These are phyloP conservation scores for Novumbra hubbsi DNA, from an alignment of 2,797 vertebrate species.

Conservation along the genomic window DNA sequence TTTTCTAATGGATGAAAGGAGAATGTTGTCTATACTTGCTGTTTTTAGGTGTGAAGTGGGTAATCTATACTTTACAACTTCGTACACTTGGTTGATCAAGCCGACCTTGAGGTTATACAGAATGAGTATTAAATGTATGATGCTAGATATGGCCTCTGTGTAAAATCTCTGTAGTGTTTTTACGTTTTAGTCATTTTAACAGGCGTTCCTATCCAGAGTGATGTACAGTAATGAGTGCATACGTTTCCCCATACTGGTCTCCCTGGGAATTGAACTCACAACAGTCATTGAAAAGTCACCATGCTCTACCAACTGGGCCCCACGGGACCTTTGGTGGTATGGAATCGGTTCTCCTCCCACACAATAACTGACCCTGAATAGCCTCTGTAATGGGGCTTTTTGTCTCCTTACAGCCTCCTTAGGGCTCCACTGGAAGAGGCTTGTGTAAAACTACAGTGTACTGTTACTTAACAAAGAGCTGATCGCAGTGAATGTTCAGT, in stretches of 20 bases:
- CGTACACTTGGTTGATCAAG: slow-evolving; percentile 52
- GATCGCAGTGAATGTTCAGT: slow-evolving; percentile 47
- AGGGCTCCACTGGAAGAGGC: slow-evolving; percentile 39
- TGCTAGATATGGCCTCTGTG: slow-evolving; percentile 37
- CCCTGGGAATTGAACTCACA: too few species aligned
- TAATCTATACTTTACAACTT: slow-evolving; percentile 57
- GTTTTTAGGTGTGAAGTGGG: slow-evolving; percentile 59
- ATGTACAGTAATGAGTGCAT: too few species aligned
- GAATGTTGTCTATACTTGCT: slow-evolving; percentile 75
- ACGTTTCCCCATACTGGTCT: too few species aligned
- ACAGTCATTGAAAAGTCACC: too few species aligned
- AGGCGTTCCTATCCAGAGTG: too few species aligned
- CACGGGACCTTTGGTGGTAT: slow-evolving; percentile 31
- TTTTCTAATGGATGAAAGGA: slow-evolving; percentile 83
- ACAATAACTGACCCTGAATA: slow-evolving; percentile 30
- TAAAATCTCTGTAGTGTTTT: slow-evolving; percentile 32
- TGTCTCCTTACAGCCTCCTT: slow-evolving; percentile 43
- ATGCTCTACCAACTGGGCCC: too few species aligned
- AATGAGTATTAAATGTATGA: slow-evolving; percentile 54
- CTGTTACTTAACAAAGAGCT: slow-evolving; percentile 38
- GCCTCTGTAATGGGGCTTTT: slow-evolving; percentile 14
- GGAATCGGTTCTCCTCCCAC: slow-evolving; percentile 26
- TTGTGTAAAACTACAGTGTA: slow-evolving; percentile 35
- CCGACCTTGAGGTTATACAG: slow-evolving; percentile 61
- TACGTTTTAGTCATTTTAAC: too few species aligned